Base-by-base conservation (phyloP, 2,113 vertebrate genomes). In the Helogale parvula region DNA sequence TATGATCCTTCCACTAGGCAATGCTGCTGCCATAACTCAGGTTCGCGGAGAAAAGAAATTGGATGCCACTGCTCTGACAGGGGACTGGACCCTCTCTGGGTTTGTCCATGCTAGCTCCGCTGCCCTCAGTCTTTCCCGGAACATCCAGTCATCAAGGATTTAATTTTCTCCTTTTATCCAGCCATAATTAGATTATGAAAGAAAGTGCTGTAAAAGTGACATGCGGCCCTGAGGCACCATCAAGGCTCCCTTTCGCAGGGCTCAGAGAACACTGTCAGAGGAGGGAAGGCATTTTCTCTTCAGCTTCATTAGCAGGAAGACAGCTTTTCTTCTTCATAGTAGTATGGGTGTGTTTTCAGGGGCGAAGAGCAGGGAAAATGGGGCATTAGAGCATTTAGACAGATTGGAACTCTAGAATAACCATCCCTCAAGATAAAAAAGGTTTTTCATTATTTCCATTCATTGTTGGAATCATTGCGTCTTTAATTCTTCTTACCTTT, bases 81-180 rank as follows among this genome's bases (percentile, higher is more conserved):
- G n/a, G 8, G 16, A 23, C 9, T 25, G n/a, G 19, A 7, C 50
- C 31, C 54, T 74, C 74, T 38, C 5, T 85, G 41, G 82, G 33
- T 47, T 60, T 6, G 25, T 25, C 38, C 63, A 13, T 12, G 14
- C 7, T 8, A 23, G 57, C 33, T 80, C 13, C 31, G 17, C 16
- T 14, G 10, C 27, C 16, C 47, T 81, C 82, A 76, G 7, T 69
- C 72, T 79, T 82, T 66, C 35, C 50, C 50, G 16, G 38, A 57
- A 94, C 52, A 71, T 2, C 23, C 1, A 15, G 25, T 79, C 89
- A 17, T 54, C 72, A 65, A 57, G 23, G 14, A 63, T 45, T 45
- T 94, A 19, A 93, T 94, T 52, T 65, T 17, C 47, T 82, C 52
- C 76, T 82, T 86, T 97, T 41, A 16, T 85, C 86, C 47, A 63